Base-by-base conservation (phyloP, 1,140 invertebrate genomes). In the Halyomorpha halys region DNA sequence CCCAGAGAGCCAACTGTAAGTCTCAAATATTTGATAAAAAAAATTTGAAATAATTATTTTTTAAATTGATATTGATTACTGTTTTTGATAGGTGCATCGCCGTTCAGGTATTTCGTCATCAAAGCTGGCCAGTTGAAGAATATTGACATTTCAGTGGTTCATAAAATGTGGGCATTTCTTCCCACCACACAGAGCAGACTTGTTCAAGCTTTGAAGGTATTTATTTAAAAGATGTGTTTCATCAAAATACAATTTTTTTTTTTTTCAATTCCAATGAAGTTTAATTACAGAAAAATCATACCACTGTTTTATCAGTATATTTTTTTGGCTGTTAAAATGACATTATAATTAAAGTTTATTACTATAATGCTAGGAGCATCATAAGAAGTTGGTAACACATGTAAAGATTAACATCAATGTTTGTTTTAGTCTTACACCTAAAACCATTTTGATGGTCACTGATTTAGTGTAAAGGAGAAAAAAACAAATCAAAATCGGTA, bases 141-240 rank as follows among this genome's bases (percentile, higher is more conserved):
- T 54, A 70, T 81, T 44, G 79, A 80, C 59, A 68, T 74, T 14
- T 79, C 79, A 8, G 66, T 76, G 30, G 72, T 69, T 63, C 74
- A 73, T 56, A 73, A 74, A 16, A 67, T 76, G 1, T 81, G 78
- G 79, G 74, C 76, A n/a, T 77, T 79, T 47, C 73, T 75, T 14
- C 69, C 72, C 16, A 70, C 67, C 14, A 80, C 76, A 62, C 76
- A 80, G 66, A 71, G 72, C 49, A 79, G 77, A 69, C 64, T 80
- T 5, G 69, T 74, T 62, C 76, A 75, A 61, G 73, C 75, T 27
- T 73, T 74, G 61, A 73, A 76, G 76, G 79, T 80, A 69, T 67
- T 65, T 66, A 59, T 45, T 30, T 30, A 30, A n/a, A n/a, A 63
- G n/a, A 59, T 62, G 27, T n/a, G 19, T n/a, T 54, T 45, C 44